Percentiles rank a stretch among this genome's conserved stretches.
phyloP scores from a whole-genome alignment of 2,797 vertebrate species.

The Artibeus lituratus region DNA sequence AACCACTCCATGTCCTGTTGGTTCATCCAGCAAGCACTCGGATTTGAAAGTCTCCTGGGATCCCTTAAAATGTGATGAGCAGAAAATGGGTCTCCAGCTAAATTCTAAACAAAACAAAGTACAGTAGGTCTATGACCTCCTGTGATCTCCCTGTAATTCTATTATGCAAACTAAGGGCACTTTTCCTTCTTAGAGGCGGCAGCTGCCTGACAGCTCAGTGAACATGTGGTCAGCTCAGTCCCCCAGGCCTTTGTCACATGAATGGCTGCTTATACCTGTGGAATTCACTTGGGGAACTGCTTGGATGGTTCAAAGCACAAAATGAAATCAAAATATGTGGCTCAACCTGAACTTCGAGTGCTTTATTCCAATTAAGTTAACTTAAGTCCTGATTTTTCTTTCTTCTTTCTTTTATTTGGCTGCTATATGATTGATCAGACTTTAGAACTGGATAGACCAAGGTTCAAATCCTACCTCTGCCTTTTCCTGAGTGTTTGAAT shows the following conservation, averaged over 20 bases:
- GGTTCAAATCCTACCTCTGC: background rate
- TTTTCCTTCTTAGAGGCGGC: background rate
- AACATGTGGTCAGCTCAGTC: background rate
- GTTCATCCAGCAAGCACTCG: background rate
- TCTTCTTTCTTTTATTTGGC: background rate
- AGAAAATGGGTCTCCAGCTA: background rate
- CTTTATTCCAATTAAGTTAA: background rate
- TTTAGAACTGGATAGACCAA: background rate
- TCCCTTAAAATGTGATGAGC: background rate
- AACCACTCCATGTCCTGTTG: background rate
- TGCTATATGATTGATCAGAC: background rate
- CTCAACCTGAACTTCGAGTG: background rate
- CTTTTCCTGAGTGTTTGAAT: background rate
- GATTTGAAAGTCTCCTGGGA: background rate
- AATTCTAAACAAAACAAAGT: background rate
- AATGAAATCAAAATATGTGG: background rate
- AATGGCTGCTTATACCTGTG: background rate
- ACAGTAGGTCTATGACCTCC: background rate
- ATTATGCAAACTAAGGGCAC: background rate
- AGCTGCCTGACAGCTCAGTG: background rate
- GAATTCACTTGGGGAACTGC: background rate
- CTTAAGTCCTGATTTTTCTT: background rate
- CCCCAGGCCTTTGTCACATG: background rate
- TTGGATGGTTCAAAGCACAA: background rate
- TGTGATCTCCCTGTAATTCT: background rate